Percentiles rank a stretch among this genome's conserved stretches.
Evolutionary conservation across 2,888 invertebrate genomes (phyloP).

Genomic region (Drosophila longiperda): DNA sequence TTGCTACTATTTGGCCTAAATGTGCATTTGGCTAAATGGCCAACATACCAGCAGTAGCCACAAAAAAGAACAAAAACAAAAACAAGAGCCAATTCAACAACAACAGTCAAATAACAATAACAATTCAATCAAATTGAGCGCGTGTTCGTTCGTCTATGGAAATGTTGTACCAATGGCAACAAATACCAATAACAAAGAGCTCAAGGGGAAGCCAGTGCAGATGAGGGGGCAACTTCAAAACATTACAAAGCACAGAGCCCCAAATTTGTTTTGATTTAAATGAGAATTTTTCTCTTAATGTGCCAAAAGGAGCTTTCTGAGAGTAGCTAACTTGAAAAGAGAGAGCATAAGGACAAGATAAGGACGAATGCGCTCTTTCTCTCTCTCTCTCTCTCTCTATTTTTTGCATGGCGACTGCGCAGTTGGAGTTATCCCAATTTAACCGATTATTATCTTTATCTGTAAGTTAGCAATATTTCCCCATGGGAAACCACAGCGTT

Average conservation of each 20-base stretch:
- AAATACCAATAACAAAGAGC: constrained; percentile 36
- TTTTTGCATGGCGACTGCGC: constrained; percentile 44
- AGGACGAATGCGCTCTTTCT: neutral
- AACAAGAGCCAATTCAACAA: constrained; percentile 19
- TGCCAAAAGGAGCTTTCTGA: constrained; percentile 15
- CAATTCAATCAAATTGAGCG: constrained; percentile 74
- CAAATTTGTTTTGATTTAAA: constrained; percentile 69
- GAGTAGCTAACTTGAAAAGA: neutral
- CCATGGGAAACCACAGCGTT: neutral
- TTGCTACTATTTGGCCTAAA: constrained; percentile 66
- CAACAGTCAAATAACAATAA: constrained; percentile 65
- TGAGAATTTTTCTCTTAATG: constrained; percentile 13
- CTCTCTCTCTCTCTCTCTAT: neutral
- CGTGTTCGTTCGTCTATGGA: constrained; percentile 54
- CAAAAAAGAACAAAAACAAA: constrained; percentile 33
- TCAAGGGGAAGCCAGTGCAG: neutral
- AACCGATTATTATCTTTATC: constrained; percentile 60
- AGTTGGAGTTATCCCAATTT: constrained; percentile 42
- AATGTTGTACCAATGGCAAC: constrained; percentile 55
- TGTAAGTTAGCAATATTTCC: neutral
- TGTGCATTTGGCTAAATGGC: constrained; percentile 67
- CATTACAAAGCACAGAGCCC: constrained; percentile 22
- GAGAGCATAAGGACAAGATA: neutral
- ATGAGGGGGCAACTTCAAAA: constrained; percentile 33
- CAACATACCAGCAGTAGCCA: constrained; percentile 38